phyloP scores from a whole-genome alignment of 1,140 invertebrate genomes.

The Bombus terrestris region DNA sequence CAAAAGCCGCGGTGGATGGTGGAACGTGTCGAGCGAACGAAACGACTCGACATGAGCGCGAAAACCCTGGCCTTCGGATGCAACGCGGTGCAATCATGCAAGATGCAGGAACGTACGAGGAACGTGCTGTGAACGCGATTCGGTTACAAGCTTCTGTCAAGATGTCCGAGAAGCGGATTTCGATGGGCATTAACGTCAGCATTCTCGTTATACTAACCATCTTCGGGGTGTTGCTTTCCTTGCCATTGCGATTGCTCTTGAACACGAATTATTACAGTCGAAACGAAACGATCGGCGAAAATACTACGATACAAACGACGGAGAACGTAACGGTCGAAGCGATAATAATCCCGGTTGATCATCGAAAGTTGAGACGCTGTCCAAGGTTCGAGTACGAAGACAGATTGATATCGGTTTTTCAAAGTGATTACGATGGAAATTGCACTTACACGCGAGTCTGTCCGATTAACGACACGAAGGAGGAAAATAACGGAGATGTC shows the following conservation, averaged over 20 bases:
- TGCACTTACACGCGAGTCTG: conserved; percentile 58
- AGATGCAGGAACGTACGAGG: conserved; percentile 2
- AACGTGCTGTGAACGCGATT: background rate
- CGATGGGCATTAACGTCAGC: conserved; percentile 74
- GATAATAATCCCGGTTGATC: conserved; percentile 58
- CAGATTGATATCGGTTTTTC: conserved; percentile 61
- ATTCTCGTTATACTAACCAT: conserved; percentile 73
- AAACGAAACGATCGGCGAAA: conserved; percentile 32
- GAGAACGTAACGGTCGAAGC: background rate
- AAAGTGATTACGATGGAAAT: conserved; percentile 75
- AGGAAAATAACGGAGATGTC: background rate
- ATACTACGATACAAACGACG: background rate
- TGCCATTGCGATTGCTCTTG: conserved; percentile 73
- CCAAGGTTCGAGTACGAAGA: conserved; percentile 67
- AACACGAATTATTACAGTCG: conserved; percentile 66
- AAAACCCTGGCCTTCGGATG: too few relatives aligned
- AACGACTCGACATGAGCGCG: background rate
- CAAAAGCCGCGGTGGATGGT: background rate
- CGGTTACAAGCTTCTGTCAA: background rate
- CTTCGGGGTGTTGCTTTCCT: conserved; percentile 72
- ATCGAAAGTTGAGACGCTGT: conserved; percentile 69
- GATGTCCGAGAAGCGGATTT: conserved; percentile 66
- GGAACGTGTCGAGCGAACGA: background rate
- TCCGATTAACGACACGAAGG: background rate
- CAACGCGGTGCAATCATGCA: background rate